Evolutionary conservation across 2,113 vertebrate species (phyloP).

Genomic region (Osmerus mordax): DNA sequence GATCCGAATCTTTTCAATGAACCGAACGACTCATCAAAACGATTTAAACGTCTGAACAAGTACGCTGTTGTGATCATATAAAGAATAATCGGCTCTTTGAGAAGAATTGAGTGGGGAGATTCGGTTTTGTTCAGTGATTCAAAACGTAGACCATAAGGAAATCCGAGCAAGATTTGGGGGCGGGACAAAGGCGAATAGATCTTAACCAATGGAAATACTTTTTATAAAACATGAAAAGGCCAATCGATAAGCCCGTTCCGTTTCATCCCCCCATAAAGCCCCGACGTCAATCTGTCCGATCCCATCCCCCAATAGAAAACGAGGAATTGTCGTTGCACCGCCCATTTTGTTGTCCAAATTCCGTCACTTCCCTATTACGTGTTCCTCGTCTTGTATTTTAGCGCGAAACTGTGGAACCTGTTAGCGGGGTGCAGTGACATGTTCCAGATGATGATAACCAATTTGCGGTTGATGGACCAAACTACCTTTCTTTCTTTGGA

Average conservation of each 20-base stretch:
- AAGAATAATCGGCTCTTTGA: too few relatives aligned
- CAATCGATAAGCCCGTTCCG: conserved; percentile 11
- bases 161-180: conserved; percentile 47
- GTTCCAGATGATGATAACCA: not conserved
- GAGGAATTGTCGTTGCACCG: conserved; percentile 2
- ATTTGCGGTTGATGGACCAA: too few relatives aligned
- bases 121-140: too few relatives aligned
- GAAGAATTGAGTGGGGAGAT: too few relatives aligned
- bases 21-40: too few relatives aligned
- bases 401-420: conserved; percentile 59
- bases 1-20: too few relatives aligned
- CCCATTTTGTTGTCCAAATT: conserved; percentile 28
- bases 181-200: conserved; percentile 13
- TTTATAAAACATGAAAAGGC: not conserved
- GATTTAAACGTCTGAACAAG: too few relatives aligned
- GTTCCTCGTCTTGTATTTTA: conserved; percentile 55
- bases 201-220: conserved; percentile 36
- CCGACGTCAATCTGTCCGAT: conserved; percentile 14
- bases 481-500: too few relatives aligned
- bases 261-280: conserved; percentile 8
- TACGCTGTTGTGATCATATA: too few relatives aligned
- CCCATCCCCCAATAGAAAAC: conserved; percentile 44
- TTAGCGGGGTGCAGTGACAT: conserved; percentile 18
- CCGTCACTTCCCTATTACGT: conserved; percentile 43
- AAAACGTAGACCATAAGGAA: conserved; percentile 16